Base-by-base conservation (phyloP, 1,140 invertebrate genomes). In the Tetragonula clypearis region DNA sequence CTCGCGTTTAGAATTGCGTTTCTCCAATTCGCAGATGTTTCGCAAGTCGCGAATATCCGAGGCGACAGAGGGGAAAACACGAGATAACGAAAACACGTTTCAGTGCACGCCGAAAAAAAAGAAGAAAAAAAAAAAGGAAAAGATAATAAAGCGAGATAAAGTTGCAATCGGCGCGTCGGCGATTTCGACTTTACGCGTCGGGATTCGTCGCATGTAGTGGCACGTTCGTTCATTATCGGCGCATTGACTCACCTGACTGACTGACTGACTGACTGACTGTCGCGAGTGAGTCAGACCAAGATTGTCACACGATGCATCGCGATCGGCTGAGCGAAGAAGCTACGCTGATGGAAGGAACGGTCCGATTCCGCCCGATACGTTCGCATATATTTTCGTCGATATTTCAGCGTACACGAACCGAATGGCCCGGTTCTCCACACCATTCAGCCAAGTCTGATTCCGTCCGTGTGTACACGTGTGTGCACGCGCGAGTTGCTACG, bases 161-260 rank as follows among this genome's bases (percentile, higher is more conserved):
- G 56, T 68, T 81, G 26, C 30, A 17, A 26, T 35, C 68, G 66
- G 19, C 73, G 60, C 69, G 69, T n/a, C 21, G 21, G 14, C 69
- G 26, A 12, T 35, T 55, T 77, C 53, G 72, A 68, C 73, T 84
- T 83, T 80, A 78, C 82, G 73, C 65, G n/a, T 74, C 56, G 60
- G 81, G 73, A 77, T 82, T 80, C 17, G 79, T 68, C 72, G 30
- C 74, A 58, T 56, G 66, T 66, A 58, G 62, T 30, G 11, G 17
- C 26, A 53, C 6, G 79, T 6, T 53, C 55, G 78, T 62, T 89
- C 79, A 82, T 88, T 68, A 75, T 82, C 87, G 56, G 66, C 30
- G 55, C 88, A 88, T 89, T 86, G 87, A 89, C 87, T 89, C 86
- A 86, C 87, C 86, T 72, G 86, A 77, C 65, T 68, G 75, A 14